Base-by-base conservation (phyloP, 2,113 vertebrate genomes). In the Gorilla gorilla region DNA sequence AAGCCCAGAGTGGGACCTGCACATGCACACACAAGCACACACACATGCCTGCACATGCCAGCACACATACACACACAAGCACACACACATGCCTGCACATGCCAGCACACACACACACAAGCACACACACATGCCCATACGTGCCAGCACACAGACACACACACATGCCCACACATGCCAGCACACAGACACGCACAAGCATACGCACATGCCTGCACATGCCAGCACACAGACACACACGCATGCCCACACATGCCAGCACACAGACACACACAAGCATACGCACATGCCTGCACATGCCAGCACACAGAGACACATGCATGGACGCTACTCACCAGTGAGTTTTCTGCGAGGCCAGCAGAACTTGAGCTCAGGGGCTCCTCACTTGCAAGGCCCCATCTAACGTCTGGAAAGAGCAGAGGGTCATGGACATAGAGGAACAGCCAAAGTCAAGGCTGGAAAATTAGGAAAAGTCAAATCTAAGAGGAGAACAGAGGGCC, bases 61-160 rank as follows among this genome's bases (percentile, higher is more conserved):
- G 25, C 5, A 0, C 5, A 0, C 45, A 2, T 12, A 25, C 1
- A n/a, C 1, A 0, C 10, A 50, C 50, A 50, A 50, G 50, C 50
- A 50, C 50, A 50, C 50, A 55, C 17, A 55, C 52, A 55, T 55
- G 52, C 52, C 6, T 6, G 0, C 1, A 55, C 1, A 2, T 55
- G 52, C 52, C 52, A 55, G 52, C 52, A 18, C 6, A 55, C 52
- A 45, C 8, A 45, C 16, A 52, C 50, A 52, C 50, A 52, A 1
- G 2, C 52, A 17, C 5, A 52, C 50, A 52, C 14, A 52, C 50
- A 50, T 52, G 50, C 50, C 50, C 5, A 18, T 1, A 45, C 45
- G 6, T 52, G 52, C 17, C 52, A 52, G 52, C 16, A 52, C 52
- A 52, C 16, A 52, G 3, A 52, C 14, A 52, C 50, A 52, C 13